A percentile compares a stretch with the other conserved stretches of the same genome.
Evolutionary conservation across 2,113 vertebrate species (phyloP).

Genomic region (Ageneiosus marmoratus): DNA sequence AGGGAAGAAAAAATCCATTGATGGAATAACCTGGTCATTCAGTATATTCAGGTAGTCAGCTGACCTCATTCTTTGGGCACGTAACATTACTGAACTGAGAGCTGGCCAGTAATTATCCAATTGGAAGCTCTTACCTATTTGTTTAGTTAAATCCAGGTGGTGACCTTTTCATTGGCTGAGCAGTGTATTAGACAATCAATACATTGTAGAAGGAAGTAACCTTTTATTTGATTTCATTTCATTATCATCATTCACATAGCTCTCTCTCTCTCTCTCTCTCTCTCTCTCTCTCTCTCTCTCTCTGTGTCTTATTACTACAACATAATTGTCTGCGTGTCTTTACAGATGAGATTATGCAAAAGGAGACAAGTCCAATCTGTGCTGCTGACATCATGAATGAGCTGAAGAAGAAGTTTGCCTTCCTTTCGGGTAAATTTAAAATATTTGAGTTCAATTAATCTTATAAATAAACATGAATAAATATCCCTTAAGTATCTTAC

Average conservation of each 20-base stretch:
- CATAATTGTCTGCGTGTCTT: slow-evolving; percentile 16
- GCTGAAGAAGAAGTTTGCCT: slow-evolving; percentile 47
- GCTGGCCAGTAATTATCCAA: no score
- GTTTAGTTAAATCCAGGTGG: no score
- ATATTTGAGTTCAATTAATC: neutral
- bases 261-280: no score
- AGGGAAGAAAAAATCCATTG: no score
- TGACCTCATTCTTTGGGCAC: no score
- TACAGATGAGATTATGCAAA: slow-evolving; percentile 55
- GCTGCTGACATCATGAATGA: slow-evolving; percentile 49
- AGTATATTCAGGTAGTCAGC: no score
- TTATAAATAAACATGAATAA: neutral
- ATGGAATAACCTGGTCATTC: no score
- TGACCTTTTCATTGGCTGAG: no score
- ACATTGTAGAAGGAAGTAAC: neutral
- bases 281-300: no score
- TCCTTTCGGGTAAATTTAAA: slow-evolving; percentile 37
- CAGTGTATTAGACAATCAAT: slow-evolving; percentile 16
- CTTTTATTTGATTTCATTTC: neutral
- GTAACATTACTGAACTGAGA: no score
- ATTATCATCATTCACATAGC: neutral
- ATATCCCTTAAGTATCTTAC: neutral
- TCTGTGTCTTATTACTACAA: slow-evolving; percentile 15
- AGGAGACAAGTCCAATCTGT: slow-evolving; percentile 42
- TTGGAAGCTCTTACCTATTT: no score